Evolutionary conservation across 2,113 vertebrate species (phyloP).

Genomic region (Euleptes europaea): DNA sequence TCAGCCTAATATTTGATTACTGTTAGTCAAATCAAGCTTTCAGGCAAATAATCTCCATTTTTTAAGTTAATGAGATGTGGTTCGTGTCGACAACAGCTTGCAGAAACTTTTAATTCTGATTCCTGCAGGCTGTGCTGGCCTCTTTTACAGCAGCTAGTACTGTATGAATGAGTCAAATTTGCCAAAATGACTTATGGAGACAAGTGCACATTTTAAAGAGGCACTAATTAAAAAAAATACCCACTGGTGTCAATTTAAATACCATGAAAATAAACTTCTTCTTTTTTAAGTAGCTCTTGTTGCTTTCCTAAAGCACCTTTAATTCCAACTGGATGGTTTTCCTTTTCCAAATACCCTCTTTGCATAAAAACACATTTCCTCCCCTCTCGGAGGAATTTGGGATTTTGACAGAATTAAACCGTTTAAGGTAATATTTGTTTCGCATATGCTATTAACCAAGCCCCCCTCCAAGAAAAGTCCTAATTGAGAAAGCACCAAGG

Average conservation of each 20-base stretch:
- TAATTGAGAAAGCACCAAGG: conserved; percentile 71
- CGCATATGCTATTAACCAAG: conserved; percentile 70
- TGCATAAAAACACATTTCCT: conserved; percentile 64
- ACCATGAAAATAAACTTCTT: conserved; percentile 82
- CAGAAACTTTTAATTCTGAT: conserved; percentile 82
- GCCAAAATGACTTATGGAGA: conserved; percentile 83
- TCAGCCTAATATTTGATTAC: conserved; percentile 82
- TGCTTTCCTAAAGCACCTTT: conserved; percentile 71
- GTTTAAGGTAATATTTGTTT: conserved; percentile 82
- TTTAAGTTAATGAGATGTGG: conserved; percentile 84
- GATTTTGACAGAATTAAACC: conserved; percentile 74
- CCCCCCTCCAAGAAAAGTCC: conserved; percentile 67
- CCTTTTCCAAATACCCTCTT: conserved; percentile 63
- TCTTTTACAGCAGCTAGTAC: conserved; percentile 79
- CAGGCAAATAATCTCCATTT: conserved; percentile 84
- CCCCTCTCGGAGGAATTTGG: conserved; percentile 71
- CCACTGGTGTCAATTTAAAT: conserved; percentile 85
- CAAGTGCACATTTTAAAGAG: conserved; percentile 79
- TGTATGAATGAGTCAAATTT: conserved; percentile 81
- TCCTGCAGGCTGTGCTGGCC: conserved; percentile 82
- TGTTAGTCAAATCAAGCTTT: conserved; percentile 83
- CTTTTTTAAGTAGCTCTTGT: conserved; percentile 68
- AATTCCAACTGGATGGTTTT: conserved; percentile 71
- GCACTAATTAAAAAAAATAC: conserved; percentile 79
- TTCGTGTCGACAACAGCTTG: conserved; percentile 82